A percentile compares a stretch with the other conserved stretches of the same genome.
These are phyloP conservation scores for Mesoclemmys tuberculata DNA, from an alignment of 2,113 vertebrate species.

Conservation along the genomic window DNA sequence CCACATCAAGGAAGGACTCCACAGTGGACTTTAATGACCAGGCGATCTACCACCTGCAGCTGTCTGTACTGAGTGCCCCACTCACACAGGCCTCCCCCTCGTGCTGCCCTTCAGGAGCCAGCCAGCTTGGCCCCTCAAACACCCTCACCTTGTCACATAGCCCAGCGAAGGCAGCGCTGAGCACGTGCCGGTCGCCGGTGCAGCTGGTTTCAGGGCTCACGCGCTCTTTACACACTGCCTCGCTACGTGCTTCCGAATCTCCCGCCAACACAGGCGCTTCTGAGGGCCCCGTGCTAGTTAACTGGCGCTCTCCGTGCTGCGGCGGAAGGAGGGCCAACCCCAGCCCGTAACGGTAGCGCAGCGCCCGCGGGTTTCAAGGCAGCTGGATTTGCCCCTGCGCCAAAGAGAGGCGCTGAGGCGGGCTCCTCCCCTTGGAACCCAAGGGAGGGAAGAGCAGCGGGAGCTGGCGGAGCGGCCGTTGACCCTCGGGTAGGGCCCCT, in stretches of 20 bases:
- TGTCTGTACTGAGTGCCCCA: background rate
- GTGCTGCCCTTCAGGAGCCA: background rate
- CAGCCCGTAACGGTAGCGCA: background rate
- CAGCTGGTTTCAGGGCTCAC: background rate
- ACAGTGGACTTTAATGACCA: background rate
- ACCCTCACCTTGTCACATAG: background rate
- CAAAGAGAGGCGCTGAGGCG: no score
- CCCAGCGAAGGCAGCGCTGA: background rate
- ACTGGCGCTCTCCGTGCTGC: background rate
- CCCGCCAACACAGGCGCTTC: background rate
- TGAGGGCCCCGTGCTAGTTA: no score
- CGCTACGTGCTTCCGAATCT: background rate
- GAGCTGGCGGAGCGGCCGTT: background rate
- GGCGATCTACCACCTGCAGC: background rate
- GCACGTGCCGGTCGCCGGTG: background rate
- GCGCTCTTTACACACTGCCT: background rate
- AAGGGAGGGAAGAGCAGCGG: background rate
- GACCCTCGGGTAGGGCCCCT: no score
- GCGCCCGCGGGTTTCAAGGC: background rate
- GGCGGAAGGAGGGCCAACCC: no score
- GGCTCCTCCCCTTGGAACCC: no score
- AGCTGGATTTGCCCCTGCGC: no score
- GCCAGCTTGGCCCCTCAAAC: background rate
- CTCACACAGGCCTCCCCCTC: background rate
- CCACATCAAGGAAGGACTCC: background rate